Evolutionary conservation across 2,113 vertebrate species (phyloP).

Genomic region (Bufo gargarizans): DNA sequence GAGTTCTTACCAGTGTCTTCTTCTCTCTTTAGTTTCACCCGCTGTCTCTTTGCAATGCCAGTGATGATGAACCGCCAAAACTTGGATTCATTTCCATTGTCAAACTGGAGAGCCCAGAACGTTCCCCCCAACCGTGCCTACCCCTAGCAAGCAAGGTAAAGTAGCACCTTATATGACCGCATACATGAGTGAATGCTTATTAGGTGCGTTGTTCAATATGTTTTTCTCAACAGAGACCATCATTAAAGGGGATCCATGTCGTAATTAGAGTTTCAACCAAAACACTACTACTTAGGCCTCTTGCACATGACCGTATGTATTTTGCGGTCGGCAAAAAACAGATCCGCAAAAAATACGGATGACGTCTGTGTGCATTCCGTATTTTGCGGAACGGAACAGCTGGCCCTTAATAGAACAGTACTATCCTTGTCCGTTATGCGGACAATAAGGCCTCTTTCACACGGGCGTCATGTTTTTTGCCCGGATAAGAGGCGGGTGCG

Average conservation of each 20-base stretch:
- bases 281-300: too few species aligned
- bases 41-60: slow-evolving; percentile 94
- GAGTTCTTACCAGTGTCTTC: not conserved
- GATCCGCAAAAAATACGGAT: too few species aligned
- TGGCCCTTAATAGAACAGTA: too few species aligned
- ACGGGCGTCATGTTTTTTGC: too few species aligned
- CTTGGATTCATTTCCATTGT: slow-evolving; percentile 93
- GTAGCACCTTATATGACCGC: not conserved
- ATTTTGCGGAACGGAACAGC: too few species aligned
- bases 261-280: not conserved
- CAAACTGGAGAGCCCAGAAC: slow-evolving; percentile 88
- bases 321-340: too few species aligned
- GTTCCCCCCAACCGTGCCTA: slow-evolving; percentile 85
- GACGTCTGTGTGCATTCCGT: too few species aligned
- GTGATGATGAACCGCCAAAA: slow-evolving; percentile 92
- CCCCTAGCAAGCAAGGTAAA: slow-evolving; percentile 90
- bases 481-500: too few species aligned
- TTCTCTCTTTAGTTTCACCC: slow-evolving; percentile 88
- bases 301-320: too few species aligned
- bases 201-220: not conserved
- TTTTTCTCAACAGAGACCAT: not conserved
- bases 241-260: not conserved
- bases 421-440: too few species aligned
- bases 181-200: not conserved
- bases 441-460: too few species aligned